Percentiles rank a stretch among this genome's conserved stretches.
Conservation (phyloP, 2,113 vertebrate genomes). For the Steatornis caripensis region DNA sequence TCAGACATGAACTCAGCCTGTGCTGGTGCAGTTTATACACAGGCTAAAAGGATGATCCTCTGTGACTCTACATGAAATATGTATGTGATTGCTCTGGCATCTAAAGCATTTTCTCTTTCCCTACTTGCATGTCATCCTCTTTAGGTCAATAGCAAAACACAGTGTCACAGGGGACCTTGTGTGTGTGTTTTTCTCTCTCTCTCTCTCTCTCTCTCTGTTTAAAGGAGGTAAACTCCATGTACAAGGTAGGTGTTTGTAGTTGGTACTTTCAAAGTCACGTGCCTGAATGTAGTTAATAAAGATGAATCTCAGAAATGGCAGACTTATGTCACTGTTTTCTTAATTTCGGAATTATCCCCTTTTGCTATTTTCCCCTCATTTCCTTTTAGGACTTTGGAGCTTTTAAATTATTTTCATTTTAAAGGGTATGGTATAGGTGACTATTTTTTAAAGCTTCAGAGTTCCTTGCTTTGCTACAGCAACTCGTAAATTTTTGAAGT, state of each 20-base stretch:
- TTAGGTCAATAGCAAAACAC: background rate
- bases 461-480: background rate
- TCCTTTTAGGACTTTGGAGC: background rate
- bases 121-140: background rate
- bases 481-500: slow-evolving; percentile 28
- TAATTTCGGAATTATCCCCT: background rate
- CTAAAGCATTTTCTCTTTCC: background rate
- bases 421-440: background rate
- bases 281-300: background rate
- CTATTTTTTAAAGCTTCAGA: background rate
- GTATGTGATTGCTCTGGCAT: background rate
- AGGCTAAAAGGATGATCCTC: background rate
- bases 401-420: background rate
- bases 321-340: background rate
- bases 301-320: background rate
- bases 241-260: background rate
- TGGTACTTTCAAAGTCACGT: background rate
- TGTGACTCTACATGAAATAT: background rate
- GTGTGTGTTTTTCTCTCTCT: background rate
- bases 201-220: background rate
- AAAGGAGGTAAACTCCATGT: background rate
- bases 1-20: background rate
- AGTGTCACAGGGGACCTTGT: background rate
- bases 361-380: background rate
- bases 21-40: background rate